Evolutionary conservation across 1,140 invertebrate species (phyloP).

Genomic region (Cepaea nemoralis): DNA sequence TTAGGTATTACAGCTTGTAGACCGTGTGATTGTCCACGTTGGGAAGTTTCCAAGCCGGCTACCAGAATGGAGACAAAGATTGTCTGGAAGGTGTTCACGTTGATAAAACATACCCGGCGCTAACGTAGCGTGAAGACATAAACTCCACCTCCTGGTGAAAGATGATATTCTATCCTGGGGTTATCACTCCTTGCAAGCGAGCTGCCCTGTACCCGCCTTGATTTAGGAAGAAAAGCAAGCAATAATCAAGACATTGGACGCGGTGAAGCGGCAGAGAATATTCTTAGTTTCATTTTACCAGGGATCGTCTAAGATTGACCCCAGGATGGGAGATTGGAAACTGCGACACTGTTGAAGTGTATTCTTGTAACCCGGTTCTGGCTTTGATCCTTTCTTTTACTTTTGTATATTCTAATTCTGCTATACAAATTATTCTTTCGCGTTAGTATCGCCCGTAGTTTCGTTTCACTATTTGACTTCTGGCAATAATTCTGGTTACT

Average conservation of each 20-base stretch:
- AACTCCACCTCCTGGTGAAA: neutral
- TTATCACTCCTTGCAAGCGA: neutral
- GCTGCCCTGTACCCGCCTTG: neutral
- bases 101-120: neutral
- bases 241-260: conserved; percentile 12
- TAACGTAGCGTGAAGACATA: conserved; percentile 11
- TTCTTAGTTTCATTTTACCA: neutral
- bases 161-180: neutral
- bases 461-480: no score
- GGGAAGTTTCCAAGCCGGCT: neutral
- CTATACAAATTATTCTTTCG: no score
- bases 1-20: no score
- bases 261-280: neutral
- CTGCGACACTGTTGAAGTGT: no score
- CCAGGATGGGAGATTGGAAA: neutral
- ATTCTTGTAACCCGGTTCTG: no score
- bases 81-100: neutral
- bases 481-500: no score
- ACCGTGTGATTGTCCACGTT: neutral
- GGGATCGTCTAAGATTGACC: neutral
- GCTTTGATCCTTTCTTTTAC: no score
- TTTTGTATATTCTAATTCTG: no score
- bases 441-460: no score
- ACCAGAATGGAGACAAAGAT: neutral
- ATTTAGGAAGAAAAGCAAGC: neutral